These are phyloP conservation scores for Pheosia tremula DNA, from an alignment of 2,888 invertebrate genomes.

Conservation along the genomic window DNA sequence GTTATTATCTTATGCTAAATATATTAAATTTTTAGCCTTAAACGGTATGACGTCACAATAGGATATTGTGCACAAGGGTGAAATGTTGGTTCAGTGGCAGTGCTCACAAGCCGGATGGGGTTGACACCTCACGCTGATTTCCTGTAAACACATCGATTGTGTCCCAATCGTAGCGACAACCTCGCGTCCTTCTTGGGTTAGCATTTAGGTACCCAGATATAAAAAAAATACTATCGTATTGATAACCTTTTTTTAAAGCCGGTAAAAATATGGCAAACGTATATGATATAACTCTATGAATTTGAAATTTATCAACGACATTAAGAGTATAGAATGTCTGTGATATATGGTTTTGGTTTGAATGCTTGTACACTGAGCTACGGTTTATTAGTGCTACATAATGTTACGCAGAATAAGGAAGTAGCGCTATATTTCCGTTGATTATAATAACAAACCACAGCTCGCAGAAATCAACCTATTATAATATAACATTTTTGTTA, in stretches of 20 bases:
- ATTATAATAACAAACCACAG: neutral
- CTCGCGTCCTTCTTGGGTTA: slow-evolving; percentile 54
- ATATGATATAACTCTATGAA: too few relatives aligned
- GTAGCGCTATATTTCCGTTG: neutral
- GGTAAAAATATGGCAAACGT: too few relatives aligned
- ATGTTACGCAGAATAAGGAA: slow-evolving; percentile 32
- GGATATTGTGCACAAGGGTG: neutral
- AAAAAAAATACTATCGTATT: neutral
- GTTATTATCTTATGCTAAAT: too few relatives aligned
- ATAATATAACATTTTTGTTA: neutral
- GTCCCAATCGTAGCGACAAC: slow-evolving; percentile 56
- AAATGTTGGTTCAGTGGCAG: neutral
- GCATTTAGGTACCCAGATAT: slow-evolving; percentile 28
- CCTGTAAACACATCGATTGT: slow-evolving; percentile 76
- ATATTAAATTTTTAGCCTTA: too few relatives aligned
- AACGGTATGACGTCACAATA: neutral
- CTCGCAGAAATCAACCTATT: neutral
- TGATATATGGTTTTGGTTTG: neutral
- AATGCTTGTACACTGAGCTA: slow-evolving; percentile 6
- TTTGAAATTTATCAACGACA: too few relatives aligned
- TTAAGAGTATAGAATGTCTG: neutral
- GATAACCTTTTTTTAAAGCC: neutral
- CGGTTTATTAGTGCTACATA: slow-evolving; percentile 54
- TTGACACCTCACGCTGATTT: slow-evolving; percentile 58
- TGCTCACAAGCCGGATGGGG: slow-evolving; percentile 38